Evolutionary conservation across 2,113 vertebrate genomes (phyloP), one percentile per base, ranked within the genome.

Genomic region (Bubalus kerabau): DNA sequence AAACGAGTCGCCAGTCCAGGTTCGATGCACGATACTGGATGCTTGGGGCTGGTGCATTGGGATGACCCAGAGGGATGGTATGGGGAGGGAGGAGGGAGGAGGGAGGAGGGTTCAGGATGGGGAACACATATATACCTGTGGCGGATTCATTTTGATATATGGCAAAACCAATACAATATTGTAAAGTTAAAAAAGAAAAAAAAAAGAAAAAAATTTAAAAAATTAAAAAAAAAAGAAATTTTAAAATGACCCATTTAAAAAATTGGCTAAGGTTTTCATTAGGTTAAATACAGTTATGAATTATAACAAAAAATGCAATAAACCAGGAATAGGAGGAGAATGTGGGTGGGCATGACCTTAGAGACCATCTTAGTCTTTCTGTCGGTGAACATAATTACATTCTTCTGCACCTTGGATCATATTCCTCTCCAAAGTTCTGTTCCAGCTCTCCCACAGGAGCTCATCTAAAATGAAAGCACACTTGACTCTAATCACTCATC

Each of bases 231-330:
- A 13, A 48, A 12, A 48, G 48, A 48, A 81, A 92, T 93, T 76
- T 86, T 14, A 36, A 76, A 90, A 90, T 60, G 40, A 28, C 8
- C 23, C 43, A 26, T 52, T 91, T 94, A 85, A 90, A 74, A 54
- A 90, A 82, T 8, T 86, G 23, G 40, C 23, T 83, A 92, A 94
- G 9, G 81, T 83, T 95, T 91, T 91, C 40, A 82, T 48, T 88
- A 32, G 14, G 32, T 91, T 93, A 76, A 95, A 89, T 13, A 64
- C 11, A n/a, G 46, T 67, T 82, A 67, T 5, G 5, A 91, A 6
- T 54, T 92, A 15, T 80, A 91, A 97, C 36, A 78, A 54, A 62
- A 95, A 56, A 36, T 91, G 48, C 43, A 96, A 88, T 80, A 90
- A 82, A 67, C 24, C 81, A 94, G 56, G 50, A 89, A 88, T 62